phyloP scores from a whole-genome alignment of 2,888 invertebrate species.

The Lasiommata megera region DNA sequence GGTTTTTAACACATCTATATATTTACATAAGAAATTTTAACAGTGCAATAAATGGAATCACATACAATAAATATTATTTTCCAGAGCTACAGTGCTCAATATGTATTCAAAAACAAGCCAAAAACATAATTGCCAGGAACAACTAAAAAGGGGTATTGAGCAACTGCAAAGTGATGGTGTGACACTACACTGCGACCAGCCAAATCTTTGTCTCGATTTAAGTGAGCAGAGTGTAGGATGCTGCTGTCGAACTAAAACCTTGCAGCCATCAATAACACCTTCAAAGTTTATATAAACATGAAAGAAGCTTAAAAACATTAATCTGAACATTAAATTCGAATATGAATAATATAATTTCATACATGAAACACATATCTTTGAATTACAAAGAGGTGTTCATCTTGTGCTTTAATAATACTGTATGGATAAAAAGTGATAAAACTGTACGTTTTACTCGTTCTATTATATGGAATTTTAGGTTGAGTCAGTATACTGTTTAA shows the following conservation, averaged over 20 bases:
- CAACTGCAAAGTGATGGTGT: conserved; percentile 45
- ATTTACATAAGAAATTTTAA: conserved; percentile 79
- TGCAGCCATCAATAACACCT: conserved; percentile 51
- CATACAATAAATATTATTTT: conserved; percentile 51
- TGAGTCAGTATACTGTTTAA: conserved; percentile 33
- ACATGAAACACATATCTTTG: conserved; percentile 10
- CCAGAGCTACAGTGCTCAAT: conserved; percentile 59
- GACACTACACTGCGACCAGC: conserved; percentile 68
- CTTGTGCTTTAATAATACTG: conserved; percentile 49
- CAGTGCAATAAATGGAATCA: conserved; percentile 70
- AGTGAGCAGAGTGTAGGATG: conserved; percentile 70
- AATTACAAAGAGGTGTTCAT: conserved; percentile 37
- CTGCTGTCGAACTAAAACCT: conserved; percentile 59
- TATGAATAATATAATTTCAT: conserved; percentile 1
- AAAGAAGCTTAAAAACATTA: conserved; percentile 1
- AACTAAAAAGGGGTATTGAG: conserved; percentile 49
- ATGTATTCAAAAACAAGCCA: conserved; percentile 59
- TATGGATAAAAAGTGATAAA: conserved; percentile 15
- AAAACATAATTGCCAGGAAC: conserved; percentile 62
- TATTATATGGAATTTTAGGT: conserved; percentile 36
- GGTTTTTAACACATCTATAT: conserved; percentile 78
- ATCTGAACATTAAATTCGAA: neutral
- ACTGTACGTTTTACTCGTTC: conserved; percentile 22
- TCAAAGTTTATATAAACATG: conserved; percentile 11
- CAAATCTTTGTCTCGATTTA: conserved; percentile 70